phyloP scores from a whole-genome alignment of 2,797 vertebrate species.

The Oreortyx pictus region DNA sequence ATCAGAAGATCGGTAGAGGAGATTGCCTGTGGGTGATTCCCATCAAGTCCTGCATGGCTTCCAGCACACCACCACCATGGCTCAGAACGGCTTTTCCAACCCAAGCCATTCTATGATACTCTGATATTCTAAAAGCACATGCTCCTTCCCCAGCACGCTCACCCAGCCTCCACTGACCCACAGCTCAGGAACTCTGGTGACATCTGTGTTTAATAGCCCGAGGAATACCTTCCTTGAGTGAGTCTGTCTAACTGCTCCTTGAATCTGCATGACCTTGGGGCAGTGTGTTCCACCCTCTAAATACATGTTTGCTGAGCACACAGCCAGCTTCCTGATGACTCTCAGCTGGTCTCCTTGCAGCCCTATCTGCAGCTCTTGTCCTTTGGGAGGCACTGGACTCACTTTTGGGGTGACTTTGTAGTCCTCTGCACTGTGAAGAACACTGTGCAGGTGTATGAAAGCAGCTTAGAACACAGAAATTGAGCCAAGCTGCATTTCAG shows the following conservation, averaged over 20 bases:
- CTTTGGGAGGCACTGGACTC: neutral
- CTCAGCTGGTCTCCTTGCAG: neutral
- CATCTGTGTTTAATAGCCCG: neutral
- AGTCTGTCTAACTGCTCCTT: conserved; percentile 14
- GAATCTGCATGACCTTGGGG: neutral
- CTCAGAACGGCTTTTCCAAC: neutral
- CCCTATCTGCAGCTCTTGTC: too few species aligned
- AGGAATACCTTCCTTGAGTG: neutral
- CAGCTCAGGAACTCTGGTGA: neutral
- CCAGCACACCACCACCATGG: accelerated
- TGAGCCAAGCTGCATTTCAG: neutral
- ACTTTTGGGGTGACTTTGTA: neutral
- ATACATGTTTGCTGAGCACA: neutral
- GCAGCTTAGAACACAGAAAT: neutral
- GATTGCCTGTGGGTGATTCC: neutral
- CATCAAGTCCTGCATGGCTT: neutral
- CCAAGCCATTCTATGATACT: too few species aligned
- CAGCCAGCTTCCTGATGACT: neutral
- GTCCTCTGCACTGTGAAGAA: neutral
- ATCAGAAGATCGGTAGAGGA: neutral
- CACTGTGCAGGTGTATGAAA: neutral
- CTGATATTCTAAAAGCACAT: neutral
- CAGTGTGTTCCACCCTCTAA: neutral
- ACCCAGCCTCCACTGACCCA: neutral
- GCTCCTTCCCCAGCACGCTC: neutral